Conservation (phyloP, 1,140 invertebrate species). For the Coptotermes formosanus region DNA sequence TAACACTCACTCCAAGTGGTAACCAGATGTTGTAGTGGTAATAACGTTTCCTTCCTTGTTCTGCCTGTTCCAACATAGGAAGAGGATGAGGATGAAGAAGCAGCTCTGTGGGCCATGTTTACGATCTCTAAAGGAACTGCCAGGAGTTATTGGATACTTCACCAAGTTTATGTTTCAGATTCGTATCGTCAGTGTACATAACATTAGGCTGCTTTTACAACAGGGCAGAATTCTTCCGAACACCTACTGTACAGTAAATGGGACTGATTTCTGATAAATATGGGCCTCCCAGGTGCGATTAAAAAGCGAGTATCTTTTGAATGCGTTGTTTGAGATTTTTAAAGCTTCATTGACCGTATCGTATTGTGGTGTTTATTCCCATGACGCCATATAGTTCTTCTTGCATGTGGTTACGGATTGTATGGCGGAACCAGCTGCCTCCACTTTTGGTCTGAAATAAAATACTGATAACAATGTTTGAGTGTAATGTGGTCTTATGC, state of each 20-base stretch:
- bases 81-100: not conserved
- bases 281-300: not conserved
- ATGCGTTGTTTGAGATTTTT: too few relatives aligned
- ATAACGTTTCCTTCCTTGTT: not conserved
- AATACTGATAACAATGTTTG: too few relatives aligned
- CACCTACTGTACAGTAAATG: not conserved
- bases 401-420: too few relatives aligned
- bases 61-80: not conserved
- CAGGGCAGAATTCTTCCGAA: not conserved
- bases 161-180: not conserved
- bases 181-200: not conserved
- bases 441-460: too few relatives aligned
- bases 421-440: too few relatives aligned
- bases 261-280: not conserved
- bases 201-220: not conserved
- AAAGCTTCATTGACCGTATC: too few relatives aligned
- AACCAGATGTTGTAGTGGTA: conserved; percentile 11
- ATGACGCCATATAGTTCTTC: too few relatives aligned
- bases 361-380: too few relatives aligned
- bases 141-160: conserved; percentile 1
- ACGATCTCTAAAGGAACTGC: not conserved
- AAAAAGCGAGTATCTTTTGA: too few relatives aligned
- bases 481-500: too few relatives aligned
- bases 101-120: not conserved
- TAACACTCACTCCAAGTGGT: not conserved